phyloP scores from a whole-genome alignment of 2,113 vertebrate genomes.

The Ciconia boyciana region DNA sequence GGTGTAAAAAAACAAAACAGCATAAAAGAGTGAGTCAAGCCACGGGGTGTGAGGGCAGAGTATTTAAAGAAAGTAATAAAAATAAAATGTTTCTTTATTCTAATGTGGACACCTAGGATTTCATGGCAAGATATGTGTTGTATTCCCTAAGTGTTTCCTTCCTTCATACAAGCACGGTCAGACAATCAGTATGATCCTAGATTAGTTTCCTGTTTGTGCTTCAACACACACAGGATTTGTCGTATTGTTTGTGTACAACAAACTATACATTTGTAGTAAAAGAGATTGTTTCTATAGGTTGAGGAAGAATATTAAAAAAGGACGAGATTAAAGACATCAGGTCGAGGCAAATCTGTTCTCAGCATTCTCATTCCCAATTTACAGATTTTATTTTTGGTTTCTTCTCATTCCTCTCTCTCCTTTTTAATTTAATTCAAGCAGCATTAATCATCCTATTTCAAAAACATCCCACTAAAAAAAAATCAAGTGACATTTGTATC shows the following conservation, averaged over 20 bases:
- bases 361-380: background rate
- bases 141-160: background rate
- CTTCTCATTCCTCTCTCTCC: background rate
- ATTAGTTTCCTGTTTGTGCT: background rate
- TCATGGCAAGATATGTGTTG: background rate
- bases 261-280: background rate
- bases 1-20: background rate
- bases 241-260: background rate
- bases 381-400: background rate
- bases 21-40: fast-evolving
- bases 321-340: background rate
- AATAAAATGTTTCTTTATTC: background rate
- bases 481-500: background rate
- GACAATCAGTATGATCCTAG: background rate
- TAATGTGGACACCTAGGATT: background rate
- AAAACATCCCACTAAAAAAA: background rate
- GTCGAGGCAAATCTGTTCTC: background rate
- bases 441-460: background rate
- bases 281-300: background rate
- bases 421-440: background rate
- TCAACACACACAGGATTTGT: background rate
- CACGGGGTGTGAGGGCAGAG: background rate
- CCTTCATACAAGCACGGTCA: background rate
- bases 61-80: background rate
- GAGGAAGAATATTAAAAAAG: background rate